A percentile compares a stretch with the other conserved stretches of the same genome.
Evolutionary conservation across 1,140 invertebrate genomes (phyloP).

Genomic region (Rhysida immarginata): DNA sequence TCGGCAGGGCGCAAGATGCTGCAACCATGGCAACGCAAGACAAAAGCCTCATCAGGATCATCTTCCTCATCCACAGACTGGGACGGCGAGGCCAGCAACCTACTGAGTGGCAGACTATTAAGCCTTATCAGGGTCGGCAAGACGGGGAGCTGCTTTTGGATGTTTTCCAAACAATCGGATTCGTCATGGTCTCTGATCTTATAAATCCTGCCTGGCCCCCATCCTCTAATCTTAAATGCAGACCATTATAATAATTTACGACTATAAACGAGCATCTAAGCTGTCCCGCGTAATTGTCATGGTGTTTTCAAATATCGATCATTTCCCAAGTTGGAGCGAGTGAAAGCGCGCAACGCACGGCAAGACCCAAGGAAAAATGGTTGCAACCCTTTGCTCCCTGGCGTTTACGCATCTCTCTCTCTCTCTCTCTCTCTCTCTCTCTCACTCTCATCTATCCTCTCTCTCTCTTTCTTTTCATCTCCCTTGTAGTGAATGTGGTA

Average conservation of each 20-base stretch:
- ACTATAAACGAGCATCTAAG: conserved; percentile 2
- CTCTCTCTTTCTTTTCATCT: too few species aligned
- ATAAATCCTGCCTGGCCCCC: conserved; percentile 3
- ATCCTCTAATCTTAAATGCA: conserved; percentile 4
- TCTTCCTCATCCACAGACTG: too few species aligned
- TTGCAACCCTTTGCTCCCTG: too few species aligned
- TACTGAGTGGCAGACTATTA: conserved; percentile 7
- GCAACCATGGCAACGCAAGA: background rate
- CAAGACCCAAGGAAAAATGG: too few species aligned
- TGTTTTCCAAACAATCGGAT: conserved; percentile 10
- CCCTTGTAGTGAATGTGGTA: too few species aligned
- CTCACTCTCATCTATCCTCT: too few species aligned
- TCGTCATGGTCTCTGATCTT: conserved; percentile 6
- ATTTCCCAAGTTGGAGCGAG: too few species aligned
- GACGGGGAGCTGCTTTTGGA: background rate
- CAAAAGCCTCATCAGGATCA: background rate
- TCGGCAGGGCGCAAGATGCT: background rate
- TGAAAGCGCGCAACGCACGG: too few species aligned
- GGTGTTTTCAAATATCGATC: conserved; percentile 3
- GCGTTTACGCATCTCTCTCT: too few species aligned
- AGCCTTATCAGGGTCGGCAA: conserved; percentile 4
- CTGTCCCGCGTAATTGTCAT: conserved; percentile 8
- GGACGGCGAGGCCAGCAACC: too few species aligned
- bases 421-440: too few species aligned
- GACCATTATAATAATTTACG: conserved; percentile 8